Evolutionary conservation across 2,888 invertebrate species (phyloP).

Genomic region (Amiota communis): DNA sequence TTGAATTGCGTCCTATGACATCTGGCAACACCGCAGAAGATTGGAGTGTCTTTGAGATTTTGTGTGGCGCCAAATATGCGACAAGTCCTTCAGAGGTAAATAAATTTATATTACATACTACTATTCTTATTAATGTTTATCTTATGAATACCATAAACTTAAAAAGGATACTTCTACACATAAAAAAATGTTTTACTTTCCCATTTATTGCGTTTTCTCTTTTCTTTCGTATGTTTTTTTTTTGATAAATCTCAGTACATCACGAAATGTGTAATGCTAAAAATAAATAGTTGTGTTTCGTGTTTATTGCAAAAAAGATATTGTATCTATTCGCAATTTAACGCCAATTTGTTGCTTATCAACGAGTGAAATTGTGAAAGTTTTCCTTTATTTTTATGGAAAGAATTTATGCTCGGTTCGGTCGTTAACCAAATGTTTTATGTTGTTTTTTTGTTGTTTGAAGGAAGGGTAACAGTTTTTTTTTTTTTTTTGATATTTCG

Average conservation of each 20-base stretch:
- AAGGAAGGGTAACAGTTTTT: not conserved
- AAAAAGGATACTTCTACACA: not conserved
- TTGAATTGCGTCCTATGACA: constrained; percentile 50
- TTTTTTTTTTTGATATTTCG: constrained; percentile 23
- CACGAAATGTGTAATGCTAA: constrained; percentile 22
- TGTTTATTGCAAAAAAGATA: constrained; percentile 6
- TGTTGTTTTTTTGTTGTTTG: not conserved
- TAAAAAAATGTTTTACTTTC: not conserved
- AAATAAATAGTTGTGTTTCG: constrained; percentile 16
- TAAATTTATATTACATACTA: not conserved
- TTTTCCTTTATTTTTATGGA: constrained; percentile 20
- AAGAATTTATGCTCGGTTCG: constrained; percentile 21
- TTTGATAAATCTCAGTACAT: constrained; percentile 20
- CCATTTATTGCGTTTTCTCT: not conserved
- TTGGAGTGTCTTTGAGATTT: constrained; percentile 82
- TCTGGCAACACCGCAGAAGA: constrained; percentile 78
- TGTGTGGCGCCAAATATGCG: constrained; percentile 72
- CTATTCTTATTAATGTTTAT: not conserved
- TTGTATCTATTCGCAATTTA: constrained; percentile 35
- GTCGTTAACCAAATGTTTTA: not conserved
- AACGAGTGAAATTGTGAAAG: constrained; percentile 32
- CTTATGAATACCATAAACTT: not conserved
- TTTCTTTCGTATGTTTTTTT: constrained; percentile 22
- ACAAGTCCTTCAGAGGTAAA: constrained; percentile 31
- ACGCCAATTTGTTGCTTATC: constrained; percentile 45